phyloP scores from a whole-genome alignment of 2,888 invertebrate species.

The Melikaiella ostensackeni region DNA sequence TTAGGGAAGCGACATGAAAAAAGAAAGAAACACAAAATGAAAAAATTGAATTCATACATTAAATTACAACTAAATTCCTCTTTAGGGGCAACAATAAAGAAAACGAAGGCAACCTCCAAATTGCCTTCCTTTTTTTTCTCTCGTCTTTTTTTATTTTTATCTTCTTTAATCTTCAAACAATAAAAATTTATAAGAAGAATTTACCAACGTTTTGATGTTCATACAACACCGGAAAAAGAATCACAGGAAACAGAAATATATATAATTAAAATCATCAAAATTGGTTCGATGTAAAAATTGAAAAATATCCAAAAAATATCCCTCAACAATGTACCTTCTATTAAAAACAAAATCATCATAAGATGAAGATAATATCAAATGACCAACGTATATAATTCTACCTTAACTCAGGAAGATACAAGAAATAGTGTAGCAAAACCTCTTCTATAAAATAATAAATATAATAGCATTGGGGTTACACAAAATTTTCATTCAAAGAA shows the following conservation, averaged over 20 bases:
- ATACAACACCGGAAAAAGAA: neutral
- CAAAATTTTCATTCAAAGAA: slow-evolving; percentile 8
- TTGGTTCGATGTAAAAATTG: neutral
- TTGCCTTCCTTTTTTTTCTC: too few species aligned
- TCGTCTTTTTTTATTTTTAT: too few species aligned
- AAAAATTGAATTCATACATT: too few species aligned
- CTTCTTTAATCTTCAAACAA: too few species aligned
- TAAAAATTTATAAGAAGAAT: too few species aligned
- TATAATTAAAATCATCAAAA: neutral
- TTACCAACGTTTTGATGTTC: too few species aligned
- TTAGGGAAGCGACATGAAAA: too few species aligned
- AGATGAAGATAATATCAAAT: slow-evolving; percentile 25
- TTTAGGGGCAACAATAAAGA: too few species aligned
- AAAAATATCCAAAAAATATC: slow-evolving; percentile 60
- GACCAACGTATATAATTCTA: slow-evolving; percentile 28
- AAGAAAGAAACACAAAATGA: too few species aligned
- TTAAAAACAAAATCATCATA: slow-evolving; percentile 53
- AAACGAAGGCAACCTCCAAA: too few species aligned
- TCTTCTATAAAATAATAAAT: slow-evolving; percentile 29
- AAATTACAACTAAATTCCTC: too few species aligned
- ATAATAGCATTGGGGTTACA: slow-evolving; percentile 14
- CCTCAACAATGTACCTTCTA: slow-evolving; percentile 70
- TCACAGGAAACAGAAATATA: neutral
- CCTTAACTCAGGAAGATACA: slow-evolving; percentile 6
- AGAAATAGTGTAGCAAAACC: slow-evolving; percentile 1